Base-by-base conservation (phyloP, 1,140 invertebrate species). In the Apocrypta bakeri region DNA sequence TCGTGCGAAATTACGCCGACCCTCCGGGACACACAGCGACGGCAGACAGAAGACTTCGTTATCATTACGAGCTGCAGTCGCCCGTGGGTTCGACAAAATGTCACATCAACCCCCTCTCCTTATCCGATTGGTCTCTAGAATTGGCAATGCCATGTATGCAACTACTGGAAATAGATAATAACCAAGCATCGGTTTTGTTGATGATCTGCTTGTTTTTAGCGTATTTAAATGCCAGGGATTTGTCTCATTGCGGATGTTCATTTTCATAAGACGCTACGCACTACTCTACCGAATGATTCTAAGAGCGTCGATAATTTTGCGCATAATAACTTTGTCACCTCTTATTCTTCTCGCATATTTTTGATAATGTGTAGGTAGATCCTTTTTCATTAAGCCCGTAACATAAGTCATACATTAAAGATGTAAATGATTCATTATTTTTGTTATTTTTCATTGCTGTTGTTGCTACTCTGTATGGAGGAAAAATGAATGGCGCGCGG, bases 11-110 rank as follows among this genome's bases (percentile, higher is more conserved):
- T 84, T 84, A 81, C 83, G 78, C 17, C 64, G 74, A 84, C 73
- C 82, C 82, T 83, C 71, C 71, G 77, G 77, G 71, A 83, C 61
- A 81, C 71, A 48, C 48, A 21, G n/a, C 48, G 25, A 24, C 14
- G 63, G 25, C 63, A 73, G 73, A 80, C 76, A 79, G 76, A 79
- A 77, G 72, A 83, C 83, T 84, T 81, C 79, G 79, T 84, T 84
- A 84, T 84, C 83, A 73, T 84, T 84, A 80, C 73, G 77, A 42
- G 37, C 33, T 80, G 83, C 79, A 75, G 73, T 72, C 42, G 69
- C 64, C 73, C 74, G 66, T 77, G 72, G 73, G 48, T 80, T 83
- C 77, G 76, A 75, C 78, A 83, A 75, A 72, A 56, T 61, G 79
- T 79, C 74, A 72, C 74, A 6, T 81, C 25, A n/a, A 14, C 31